Base-by-base conservation (phyloP, 1,140 invertebrate genomes). In the Streblospio benedicti region DNA sequence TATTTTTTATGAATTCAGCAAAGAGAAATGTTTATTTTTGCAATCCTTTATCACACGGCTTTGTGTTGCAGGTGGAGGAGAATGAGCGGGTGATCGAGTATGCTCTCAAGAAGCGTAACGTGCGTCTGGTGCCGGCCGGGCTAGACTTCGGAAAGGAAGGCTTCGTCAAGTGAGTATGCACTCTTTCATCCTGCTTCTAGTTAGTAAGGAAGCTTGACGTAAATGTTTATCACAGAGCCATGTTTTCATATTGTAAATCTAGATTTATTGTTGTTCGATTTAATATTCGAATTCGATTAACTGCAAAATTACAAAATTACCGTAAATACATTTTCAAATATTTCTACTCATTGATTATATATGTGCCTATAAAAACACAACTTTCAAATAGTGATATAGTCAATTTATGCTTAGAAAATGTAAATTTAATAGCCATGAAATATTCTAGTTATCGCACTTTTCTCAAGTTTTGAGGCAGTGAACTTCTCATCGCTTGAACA, bases 31-130 rank as follows among this genome's bases (percentile, higher is more conserved):
- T n/a, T n/a, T n/a, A n/a, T n/a, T n/a, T n/a, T n/a, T n/a, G n/a
- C n/a, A n/a, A n/a, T n/a, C n/a, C n/a, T n/a, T n/a, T n/a, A n/a
- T n/a, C n/a, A n/a, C n/a, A n/a, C n/a, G n/a, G n/a, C n/a, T n/a
- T n/a, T n/a, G n/a, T n/a, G n/a, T 71, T 78, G 32, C 61, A 85
- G 75, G 89, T 93, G 0, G 96, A 99, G 78, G 97, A 99, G 81
- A 99, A 99, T 81, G 97, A 99, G 81, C 89, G 86, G 79, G 91
- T 99, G 0, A 85, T 99, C 38, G 88, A 99, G 77, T 98, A 93
- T 81, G 95, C 91, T 4, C 77, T 99, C 33, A 95, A 89, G 68
- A 94, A 93, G 71, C 81, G 97, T 55, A 78, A 84, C 71, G 93
- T 99, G 0, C 95, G 97, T 78, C 77, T 99, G 32, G 88, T 98